Base-by-base conservation (phyloP, 2,888 invertebrate species). In the Lobophora halterata region DNA sequence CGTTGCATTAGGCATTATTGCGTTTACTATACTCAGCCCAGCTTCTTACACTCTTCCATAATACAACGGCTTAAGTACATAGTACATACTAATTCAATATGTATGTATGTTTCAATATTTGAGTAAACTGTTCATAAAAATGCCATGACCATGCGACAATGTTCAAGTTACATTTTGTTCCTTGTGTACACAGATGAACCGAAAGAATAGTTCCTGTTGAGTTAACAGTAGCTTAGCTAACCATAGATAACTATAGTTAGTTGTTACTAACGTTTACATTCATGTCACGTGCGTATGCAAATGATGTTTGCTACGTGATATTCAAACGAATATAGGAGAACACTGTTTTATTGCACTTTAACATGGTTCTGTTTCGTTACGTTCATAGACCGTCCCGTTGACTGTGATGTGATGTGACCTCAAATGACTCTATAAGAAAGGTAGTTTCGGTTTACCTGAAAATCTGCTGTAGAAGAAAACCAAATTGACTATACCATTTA, bases 251-350 rank as follows among this genome's bases (percentile, higher is more conserved):
- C 7, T 14, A 10, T 14, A 23, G 23, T 36, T 20, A 20, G 19
- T 31, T 9, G 11, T 17, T 14, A 8, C 17, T 29, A 42, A 28
- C 25, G 29, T 33, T 64, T 55, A 59, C 14, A 70, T 70, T 68
- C 72, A 55, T 48, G 65, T 71, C 79, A 79, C 74, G 79, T 63
- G 49, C 31, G 41, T 65, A 79, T 79, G 76, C 61, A 72, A 79
- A 79, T 78, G 47, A 41, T 51, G 46, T 35, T 11, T 13, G 61
- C 59, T 76, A 69, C 76, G 77, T 74, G 72, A 55, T 55, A 44
- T 48, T 47, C 64, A 65, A 77, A 67, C 64, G 52, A 58, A 70
- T 40, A 48, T 49, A 47, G 44, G 49, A 53, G 49, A 55, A 46
- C 46, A 49, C 23, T 40, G 48, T 47, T 48, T 50, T 51, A 52